Evolutionary conservation across 2,113 vertebrate species (phyloP), one percentile per base, ranked within the genome.

Genomic region (Bos indicus): DNA sequence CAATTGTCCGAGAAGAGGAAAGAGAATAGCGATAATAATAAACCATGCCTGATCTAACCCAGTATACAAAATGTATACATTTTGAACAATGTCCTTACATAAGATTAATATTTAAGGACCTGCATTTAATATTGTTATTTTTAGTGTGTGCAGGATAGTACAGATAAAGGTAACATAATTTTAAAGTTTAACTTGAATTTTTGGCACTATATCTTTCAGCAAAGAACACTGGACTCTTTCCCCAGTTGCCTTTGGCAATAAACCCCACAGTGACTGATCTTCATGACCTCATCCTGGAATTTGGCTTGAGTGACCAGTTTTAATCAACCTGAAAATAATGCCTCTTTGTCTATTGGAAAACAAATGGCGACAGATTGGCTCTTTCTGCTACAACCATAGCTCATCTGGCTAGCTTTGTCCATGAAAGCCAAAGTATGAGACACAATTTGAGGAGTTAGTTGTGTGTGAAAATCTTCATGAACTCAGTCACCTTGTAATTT

Each of bases 261-360:
- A 96, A 88, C 48, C 93, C 46, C 80, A 48, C 87, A 81, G 87
- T 95, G 96, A 96, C 85, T 97, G 97, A 90, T 98, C 78, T 91
- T 97, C 88, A 97, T 98, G 97, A 98, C 92, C 98, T 98, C 98
- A 97, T 43, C 48, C 84, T 98, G 97, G 96, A 40, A 52, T 98
- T 96, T 98, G 96, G 89, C 96, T 97, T 67, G 67, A 97, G 95
- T 97, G 91, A 95, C 62, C 90, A 96, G 86, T 97, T 96, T 97
- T 97, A 98, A 97, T 98, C 95, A 98, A 97, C 89, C 96, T 98
- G 96, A 97, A 98, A 98, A 98, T 95, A 98, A 98, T 92, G 80
- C n/a, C 19, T 91, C 97, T 98, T 98, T 98, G 97, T 98, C 97
- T 98, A 2, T 5, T 90, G 96, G 89, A 96, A 97, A 98, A 97